Percentiles rank a stretch among this genome's conserved stretches.
Evolutionary conservation across 2,797 vertebrate species (phyloP).

Genomic region (Oceanodroma leucorhoa): DNA sequence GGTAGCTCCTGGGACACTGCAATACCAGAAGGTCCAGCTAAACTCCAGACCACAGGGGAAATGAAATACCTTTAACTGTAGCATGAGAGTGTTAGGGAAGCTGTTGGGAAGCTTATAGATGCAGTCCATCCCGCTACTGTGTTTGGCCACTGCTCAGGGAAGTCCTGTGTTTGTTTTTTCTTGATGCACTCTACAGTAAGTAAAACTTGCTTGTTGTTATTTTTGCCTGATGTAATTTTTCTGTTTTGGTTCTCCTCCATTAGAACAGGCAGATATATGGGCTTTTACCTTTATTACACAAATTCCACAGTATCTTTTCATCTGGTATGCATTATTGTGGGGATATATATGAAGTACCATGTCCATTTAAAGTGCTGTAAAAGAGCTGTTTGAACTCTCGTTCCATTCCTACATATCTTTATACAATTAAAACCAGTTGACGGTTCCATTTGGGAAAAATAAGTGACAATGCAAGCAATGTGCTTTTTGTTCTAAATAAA

Average conservation of each 20-base stretch:
- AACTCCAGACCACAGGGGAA: neutral
- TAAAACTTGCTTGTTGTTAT: neutral
- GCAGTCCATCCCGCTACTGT: neutral
- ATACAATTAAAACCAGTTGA: conserved; percentile 24
- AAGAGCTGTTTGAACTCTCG: neutral
- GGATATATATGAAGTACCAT: neutral
- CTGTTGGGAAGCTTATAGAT: rapidly evolving
- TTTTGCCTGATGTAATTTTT: neutral
- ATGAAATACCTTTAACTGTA: neutral
- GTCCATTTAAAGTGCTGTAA: neutral
- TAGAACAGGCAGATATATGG: conserved; percentile 2
- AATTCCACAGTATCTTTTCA: conserved; percentile 33
- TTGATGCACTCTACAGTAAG: neutral
- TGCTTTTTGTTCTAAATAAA: neutral
- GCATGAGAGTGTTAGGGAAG: rapidly evolving
- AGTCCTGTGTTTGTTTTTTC: neutral
- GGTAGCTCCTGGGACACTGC: neutral
- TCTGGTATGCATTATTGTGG: conserved; percentile 19
- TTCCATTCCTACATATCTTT: neutral
- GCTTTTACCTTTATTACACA: conserved; percentile 29
- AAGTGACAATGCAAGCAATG: neutral
- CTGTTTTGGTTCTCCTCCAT: neutral
- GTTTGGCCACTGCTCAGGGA: neutral
- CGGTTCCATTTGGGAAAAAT: neutral
- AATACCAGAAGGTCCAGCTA: neutral